Evolutionary conservation across 2,888 invertebrate genomes (phyloP).

Genomic region (Heliconius cydno): DNA sequence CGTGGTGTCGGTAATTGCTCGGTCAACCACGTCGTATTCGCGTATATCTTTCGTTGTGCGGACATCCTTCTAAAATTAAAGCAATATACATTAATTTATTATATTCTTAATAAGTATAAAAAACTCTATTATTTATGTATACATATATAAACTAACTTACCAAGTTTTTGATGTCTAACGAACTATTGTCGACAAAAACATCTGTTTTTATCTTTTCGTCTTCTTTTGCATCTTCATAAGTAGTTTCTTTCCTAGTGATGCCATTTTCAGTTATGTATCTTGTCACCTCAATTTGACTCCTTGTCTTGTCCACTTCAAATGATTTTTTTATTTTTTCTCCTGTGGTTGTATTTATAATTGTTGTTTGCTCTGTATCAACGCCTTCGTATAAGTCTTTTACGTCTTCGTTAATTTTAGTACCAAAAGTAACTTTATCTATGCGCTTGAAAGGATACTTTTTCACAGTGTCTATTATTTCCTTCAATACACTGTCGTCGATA

Average conservation of each 20-base stretch:
- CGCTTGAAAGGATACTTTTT: conserved; percentile 80
- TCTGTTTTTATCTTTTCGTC: conserved; percentile 79
- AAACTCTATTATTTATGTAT: not conserved
- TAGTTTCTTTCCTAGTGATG: conserved; percentile 76
- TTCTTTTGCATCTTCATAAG: conserved; percentile 80
- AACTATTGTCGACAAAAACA: conserved; percentile 80
- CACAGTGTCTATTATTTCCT: conserved; percentile 79
- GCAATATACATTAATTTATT: conserved; percentile 18
- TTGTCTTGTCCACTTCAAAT: conserved; percentile 76
- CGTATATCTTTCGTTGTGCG: conserved; percentile 76
- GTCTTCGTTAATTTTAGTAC: conserved; percentile 83
- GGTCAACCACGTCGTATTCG: conserved; percentile 80
- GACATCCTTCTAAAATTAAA: conserved; percentile 75
- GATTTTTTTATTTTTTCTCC: conserved; percentile 74
- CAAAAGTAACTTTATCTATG: conserved; percentile 81
- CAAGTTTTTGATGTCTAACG: conserved; percentile 81
- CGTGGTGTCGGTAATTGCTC: conserved; percentile 75
- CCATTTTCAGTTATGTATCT: conserved; percentile 79
- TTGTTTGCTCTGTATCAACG: conserved; percentile 72
- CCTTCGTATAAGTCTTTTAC: conserved; percentile 83
- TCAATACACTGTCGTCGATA: conserved; percentile 74
- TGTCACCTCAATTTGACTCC: conserved; percentile 80
- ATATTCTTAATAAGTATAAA: not conserved
- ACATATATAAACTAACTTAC: conserved; percentile 60
- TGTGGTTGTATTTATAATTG: conserved; percentile 65